A percentile compares a stretch with the other conserved stretches of the same genome.
These are phyloP conservation scores for Melanogrammus aeglefinus DNA, from an alignment of 2,797 vertebrate genomes.

Conservation along the genomic window DNA sequence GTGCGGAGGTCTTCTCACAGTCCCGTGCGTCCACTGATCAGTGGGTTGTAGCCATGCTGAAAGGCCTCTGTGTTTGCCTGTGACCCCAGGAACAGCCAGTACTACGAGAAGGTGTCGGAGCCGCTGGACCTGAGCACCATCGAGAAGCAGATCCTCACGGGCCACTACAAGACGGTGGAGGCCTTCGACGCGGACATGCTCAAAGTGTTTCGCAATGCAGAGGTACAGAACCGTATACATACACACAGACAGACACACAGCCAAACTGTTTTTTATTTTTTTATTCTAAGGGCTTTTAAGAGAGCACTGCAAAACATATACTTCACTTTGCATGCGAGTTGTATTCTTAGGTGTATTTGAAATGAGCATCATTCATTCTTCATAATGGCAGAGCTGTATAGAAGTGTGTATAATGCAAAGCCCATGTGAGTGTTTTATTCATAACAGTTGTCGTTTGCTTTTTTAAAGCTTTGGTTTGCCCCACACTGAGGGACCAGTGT, in stretches of 20 bases:
- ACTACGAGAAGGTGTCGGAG: constrained; percentile 95
- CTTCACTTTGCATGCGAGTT: background rate
- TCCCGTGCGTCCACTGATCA: background rate
- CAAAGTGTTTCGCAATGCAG: constrained; percentile 94
- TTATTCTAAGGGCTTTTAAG: background rate
- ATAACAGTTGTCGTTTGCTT: background rate
- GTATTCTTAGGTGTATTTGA: background rate
- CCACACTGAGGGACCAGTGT: background rate
- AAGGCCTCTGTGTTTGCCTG: constrained; percentile 8
- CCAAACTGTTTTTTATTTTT: no score
- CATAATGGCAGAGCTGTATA: no score
- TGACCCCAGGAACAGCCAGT: constrained; percentile 84
- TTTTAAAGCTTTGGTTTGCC: background rate
- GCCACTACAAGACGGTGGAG: constrained; percentile 93
- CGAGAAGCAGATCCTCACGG: constrained; percentile 94
- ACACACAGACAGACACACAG: background rate
- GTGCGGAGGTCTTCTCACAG: background rate
- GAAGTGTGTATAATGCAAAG: no score
- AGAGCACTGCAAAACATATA: background rate
- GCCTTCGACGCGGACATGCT: constrained; percentile 96
- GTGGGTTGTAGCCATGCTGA: background rate
- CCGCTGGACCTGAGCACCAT: constrained; percentile 92
- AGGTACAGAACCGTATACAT: constrained; percentile 74
- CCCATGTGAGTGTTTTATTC: no score
- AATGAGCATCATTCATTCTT: background rate